Conservation (phyloP, 2,888 invertebrate genomes). For the Osmoderma eremita region DNA sequence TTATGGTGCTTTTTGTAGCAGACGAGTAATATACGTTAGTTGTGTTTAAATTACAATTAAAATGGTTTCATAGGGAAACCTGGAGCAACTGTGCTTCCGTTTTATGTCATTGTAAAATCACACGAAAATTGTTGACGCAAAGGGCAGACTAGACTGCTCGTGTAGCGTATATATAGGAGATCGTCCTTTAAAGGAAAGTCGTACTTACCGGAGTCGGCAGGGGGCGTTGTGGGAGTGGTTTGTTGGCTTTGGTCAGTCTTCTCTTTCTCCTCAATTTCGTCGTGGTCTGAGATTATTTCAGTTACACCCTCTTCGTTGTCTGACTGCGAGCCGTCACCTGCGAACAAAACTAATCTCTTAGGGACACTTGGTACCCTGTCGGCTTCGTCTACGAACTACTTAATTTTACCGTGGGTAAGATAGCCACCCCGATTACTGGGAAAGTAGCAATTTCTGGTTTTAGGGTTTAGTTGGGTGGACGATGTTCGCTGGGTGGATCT, state of each 20-base stretch:
- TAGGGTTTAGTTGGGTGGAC: neutral
- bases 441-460: constrained; percentile 6
- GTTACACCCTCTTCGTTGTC: constrained; percentile 53
- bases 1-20: too few species aligned
- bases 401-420: constrained; percentile 3
- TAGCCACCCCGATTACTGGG: constrained; percentile 1
- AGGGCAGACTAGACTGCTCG: too few species aligned
- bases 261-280: constrained; percentile 58
- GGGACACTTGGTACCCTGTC: constrained; percentile 12
- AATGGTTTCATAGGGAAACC: too few species aligned
- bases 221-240: constrained; percentile 63
- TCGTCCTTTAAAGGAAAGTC: constrained; percentile 18
- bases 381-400: neutral
- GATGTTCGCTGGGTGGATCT: neutral
- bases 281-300: constrained; percentile 48
- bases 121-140: too few species aligned
- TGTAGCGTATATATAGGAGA: too few species aligned
- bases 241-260: constrained; percentile 65
- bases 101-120: too few species aligned
- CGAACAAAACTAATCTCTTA: constrained; percentile 27
- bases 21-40: too few species aligned
- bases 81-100: too few species aligned
- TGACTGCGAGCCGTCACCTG: constrained; percentile 55
- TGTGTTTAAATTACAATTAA: too few species aligned
- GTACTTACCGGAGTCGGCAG: constrained; percentile 42